Percentiles rank a stretch among this genome's conserved stretches.
These are phyloP conservation scores for Caenorhabditis elegans DNA, from an alignment of 1,140 invertebrate species.

Conservation along the genomic window WBcel235 BX284603.4:9451001-9451500, in stretches of 20 bases:
- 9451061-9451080: background rate
- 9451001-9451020: background rate
- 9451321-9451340: background rate
- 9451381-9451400: too few relatives aligned
- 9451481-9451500: too few relatives aligned
- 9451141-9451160: background rate
- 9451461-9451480: too few relatives aligned
- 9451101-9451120: background rate
- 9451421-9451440: too few relatives aligned
- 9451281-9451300: background rate
- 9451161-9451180: conserved; percentile 18
- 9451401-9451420: too few relatives aligned
- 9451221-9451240: background rate
- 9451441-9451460: too few relatives aligned
- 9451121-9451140: background rate
- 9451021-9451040: conserved; percentile 5
- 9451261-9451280: background rate
- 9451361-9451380: too few relatives aligned
- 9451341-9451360: too few relatives aligned
- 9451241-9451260: background rate
- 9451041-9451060: background rate
- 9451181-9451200: conserved; percentile 27
- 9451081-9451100: conserved; percentile 3
- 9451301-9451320: too few relatives aligned
- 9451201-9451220: conserved; percentile 25